These are phyloP conservation scores for Stenoptilia bipunctidactyla DNA, from an alignment of 2,888 invertebrate genomes.

Conservation along the genomic window DNA sequence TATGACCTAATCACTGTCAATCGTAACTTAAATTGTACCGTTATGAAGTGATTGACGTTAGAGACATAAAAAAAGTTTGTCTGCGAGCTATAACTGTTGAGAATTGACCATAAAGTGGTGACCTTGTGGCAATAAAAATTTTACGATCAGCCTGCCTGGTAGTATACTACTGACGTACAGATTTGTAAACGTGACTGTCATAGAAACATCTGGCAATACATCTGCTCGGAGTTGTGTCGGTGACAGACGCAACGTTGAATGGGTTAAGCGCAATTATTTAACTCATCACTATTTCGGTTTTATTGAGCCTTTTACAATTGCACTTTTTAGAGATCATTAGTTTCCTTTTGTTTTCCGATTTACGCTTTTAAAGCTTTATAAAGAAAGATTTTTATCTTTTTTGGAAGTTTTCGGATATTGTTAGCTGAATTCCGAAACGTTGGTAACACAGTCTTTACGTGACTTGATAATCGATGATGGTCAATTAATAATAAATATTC, in stretches of 20 bases:
- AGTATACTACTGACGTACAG: slow-evolving; percentile 49
- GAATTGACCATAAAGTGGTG: slow-evolving; percentile 71
- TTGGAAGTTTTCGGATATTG: no score
- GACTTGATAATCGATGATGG: no score
- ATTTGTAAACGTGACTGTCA: slow-evolving; percentile 61
- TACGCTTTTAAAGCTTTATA: no score
- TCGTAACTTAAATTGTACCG: slow-evolving; percentile 37
- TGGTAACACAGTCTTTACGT: no score
- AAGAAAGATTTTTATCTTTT: no score
- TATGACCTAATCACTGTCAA: slow-evolving; percentile 61
- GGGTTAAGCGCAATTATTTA: slow-evolving; percentile 4
- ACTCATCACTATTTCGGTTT: no score
- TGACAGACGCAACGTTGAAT: slow-evolving; percentile 8
- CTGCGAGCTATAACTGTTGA: slow-evolving; percentile 64
- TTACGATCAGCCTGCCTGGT: slow-evolving; percentile 60
- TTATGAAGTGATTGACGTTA: slow-evolving; percentile 50
- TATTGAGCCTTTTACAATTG: no score
- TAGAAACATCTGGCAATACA: slow-evolving; percentile 51
- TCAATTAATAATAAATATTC: no score
- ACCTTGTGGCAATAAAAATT: slow-evolving; percentile 72
- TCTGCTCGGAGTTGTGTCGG: not conserved
- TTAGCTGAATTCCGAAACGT: no score
- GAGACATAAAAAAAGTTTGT: slow-evolving; percentile 50
- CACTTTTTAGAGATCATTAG: no score
- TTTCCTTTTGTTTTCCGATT: no score